A percentile compares a stretch with the other conserved stretches of the same genome.
Evolutionary conservation across 2,888 invertebrate species (phyloP).

Genomic region (Meteorus cinctellus): DNA sequence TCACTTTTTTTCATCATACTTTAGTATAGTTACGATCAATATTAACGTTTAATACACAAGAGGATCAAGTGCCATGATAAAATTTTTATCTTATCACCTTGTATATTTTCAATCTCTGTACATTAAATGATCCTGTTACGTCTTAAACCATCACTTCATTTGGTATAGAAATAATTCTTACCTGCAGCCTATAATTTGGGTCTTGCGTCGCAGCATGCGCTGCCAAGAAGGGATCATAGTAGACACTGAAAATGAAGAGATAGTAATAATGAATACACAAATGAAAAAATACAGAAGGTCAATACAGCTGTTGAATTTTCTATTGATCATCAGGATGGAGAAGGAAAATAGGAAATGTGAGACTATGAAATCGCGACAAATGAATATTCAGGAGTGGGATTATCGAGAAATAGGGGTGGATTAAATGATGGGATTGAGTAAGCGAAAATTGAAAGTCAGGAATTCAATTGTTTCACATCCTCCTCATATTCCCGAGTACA

Average conservation of each 20-base stretch:
- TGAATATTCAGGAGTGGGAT: neutral
- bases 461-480: neutral
- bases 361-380: neutral
- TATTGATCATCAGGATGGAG: neutral
- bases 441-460: neutral
- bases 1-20: constrained; percentile 15
- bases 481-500: neutral
- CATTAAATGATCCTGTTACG: constrained; percentile 1
- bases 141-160: constrained; percentile 3
- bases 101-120: neutral
- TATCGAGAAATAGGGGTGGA: neutral
- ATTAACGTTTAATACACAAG: neutral
- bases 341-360: neutral
- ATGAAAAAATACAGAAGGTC: neutral
- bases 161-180: constrained; percentile 73
- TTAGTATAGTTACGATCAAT: constrained; percentile 2
- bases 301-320: neutral
- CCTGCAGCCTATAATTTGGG: constrained; percentile 93
- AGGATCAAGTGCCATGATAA: constrained; percentile 6
- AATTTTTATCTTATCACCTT: neutral
- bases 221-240: constrained; percentile 97
- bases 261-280: constrained; percentile 22
- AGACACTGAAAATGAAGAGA: constrained; percentile 80
- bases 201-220: constrained; percentile 86
- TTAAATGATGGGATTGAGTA: neutral